Percentiles rank a stretch among this genome's conserved stretches.
Conservation (phyloP, 2,888 invertebrate species). For the Drosophila emarginata region DNA sequence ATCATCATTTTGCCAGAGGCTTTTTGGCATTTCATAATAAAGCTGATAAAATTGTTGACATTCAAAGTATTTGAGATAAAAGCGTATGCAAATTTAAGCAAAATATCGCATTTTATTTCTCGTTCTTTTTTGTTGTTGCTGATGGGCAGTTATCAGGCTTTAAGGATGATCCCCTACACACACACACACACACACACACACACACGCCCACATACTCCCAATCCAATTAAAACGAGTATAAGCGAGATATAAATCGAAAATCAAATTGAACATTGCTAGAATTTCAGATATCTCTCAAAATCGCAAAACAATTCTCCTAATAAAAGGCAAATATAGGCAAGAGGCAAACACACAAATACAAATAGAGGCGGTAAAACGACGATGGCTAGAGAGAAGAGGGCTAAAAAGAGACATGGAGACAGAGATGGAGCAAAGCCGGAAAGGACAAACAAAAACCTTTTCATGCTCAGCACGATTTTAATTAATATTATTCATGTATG, state of each 20-base stretch:
- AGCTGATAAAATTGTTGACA: slow-evolving; percentile 42
- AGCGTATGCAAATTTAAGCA: slow-evolving; percentile 39
- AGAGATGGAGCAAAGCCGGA: background rate
- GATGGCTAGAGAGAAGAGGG: slow-evolving; percentile 21
- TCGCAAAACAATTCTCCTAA: slow-evolving; percentile 53
- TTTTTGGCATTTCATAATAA: slow-evolving; percentile 8
- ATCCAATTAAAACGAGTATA: background rate
- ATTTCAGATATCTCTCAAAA: slow-evolving; percentile 13
- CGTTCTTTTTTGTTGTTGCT: background rate
- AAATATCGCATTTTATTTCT: background rate
- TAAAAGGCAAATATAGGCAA: slow-evolving; percentile 67
- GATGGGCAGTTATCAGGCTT: background rate
- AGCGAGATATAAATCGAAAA: background rate
- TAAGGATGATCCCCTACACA: background rate
- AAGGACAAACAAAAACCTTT: slow-evolving; percentile 57
- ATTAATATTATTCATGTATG: slow-evolving; percentile 72
- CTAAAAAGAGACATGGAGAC: slow-evolving; percentile 2
- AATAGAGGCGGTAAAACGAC: background rate
- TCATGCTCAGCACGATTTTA: slow-evolving; percentile 78
- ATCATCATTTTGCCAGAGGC: slow-evolving; percentile 7
- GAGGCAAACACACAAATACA: slow-evolving; percentile 35
- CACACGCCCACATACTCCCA: background rate
- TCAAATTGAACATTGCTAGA: slow-evolving; percentile 16
- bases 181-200: slow-evolving; percentile 12
- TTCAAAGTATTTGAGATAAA: slow-evolving; percentile 51